Evolutionary conservation across 2,888 invertebrate genomes (phyloP).

Genomic region (Phortica magna): DNA sequence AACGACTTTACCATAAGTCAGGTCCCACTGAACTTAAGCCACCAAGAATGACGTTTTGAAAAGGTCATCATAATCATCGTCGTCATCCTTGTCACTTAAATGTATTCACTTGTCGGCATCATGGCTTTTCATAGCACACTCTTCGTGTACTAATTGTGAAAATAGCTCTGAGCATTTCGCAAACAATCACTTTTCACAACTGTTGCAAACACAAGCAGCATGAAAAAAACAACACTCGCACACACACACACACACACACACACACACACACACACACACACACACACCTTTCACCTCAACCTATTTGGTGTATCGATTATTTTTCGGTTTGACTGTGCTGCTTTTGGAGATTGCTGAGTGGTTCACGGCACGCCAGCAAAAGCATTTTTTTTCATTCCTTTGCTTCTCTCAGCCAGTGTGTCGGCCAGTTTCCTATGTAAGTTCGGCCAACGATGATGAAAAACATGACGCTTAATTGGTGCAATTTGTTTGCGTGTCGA

Average conservation of each 20-base stretch:
- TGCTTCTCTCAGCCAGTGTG: too few species aligned
- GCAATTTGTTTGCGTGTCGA: too few species aligned
- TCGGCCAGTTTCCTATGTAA: too few species aligned
- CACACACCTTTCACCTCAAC: constrained; percentile 52
- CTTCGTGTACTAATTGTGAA: constrained; percentile 19
- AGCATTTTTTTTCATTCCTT: too few species aligned
- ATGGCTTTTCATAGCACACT: constrained; percentile 7
- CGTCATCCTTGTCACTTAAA: neutral
- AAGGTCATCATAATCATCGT: constrained; percentile 12
- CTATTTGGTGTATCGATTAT: constrained; percentile 54
- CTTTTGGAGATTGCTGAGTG: too few species aligned
- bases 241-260: constrained; percentile 30
- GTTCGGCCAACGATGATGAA: too few species aligned
- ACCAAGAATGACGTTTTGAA: neutral
- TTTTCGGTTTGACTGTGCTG: constrained; percentile 38
- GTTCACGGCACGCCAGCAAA: too few species aligned
- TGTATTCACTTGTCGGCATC: neutral
- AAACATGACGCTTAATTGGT: too few species aligned
- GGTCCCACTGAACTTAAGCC: constrained; percentile 16
- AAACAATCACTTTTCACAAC: constrained; percentile 6
- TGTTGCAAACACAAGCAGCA: constrained; percentile 26
- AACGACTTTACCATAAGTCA: neutral
- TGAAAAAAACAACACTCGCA: constrained; percentile 34
- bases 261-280: constrained; percentile 32
- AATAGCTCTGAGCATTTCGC: constrained; percentile 20